Base-by-base conservation (phyloP, 2,888 invertebrate species). In the Cryptus armator region DNA sequence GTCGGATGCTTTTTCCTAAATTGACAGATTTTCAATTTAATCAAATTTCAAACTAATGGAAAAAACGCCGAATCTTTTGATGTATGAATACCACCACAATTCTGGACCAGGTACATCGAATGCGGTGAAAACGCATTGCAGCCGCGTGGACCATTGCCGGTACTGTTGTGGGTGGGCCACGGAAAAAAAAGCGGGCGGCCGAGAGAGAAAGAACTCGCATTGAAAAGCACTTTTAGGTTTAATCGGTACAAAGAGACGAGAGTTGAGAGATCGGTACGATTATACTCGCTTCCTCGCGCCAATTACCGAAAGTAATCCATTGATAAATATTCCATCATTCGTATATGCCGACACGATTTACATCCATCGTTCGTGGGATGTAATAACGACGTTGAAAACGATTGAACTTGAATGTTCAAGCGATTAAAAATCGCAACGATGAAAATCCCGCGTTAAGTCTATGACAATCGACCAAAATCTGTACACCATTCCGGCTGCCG, bases 1-100 rank as follows among this genome's bases (percentile, higher is more conserved):
- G 91, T 92, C 92, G 91, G 92, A 92, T 91, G 92, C 91, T 92
- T 92, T 93, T 92, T 92, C 91, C 91, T 91, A 92, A 93, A 93
- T 92, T 93, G 93, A 93, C 93, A 92, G 93, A 93, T 93, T 93
- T 93, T 93, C 93, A 92, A 93, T 93, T 93, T 92, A 93, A 93
- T 93, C 93, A 92, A 93, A 92, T 91, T 92, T 89, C 92, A 91
- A 93, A 93, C 92, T 92, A 93, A 93, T 92, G 93, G 93, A 92
- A 92, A 92, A 91, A 93, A 92, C 92, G 91, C 92, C 90, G 90
- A 91, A 90, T 92, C 92, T 91, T 92, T 93, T 92, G 92, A 92
- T 91, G 90, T 87, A 88, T 87, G 89, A 89, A 86, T 66, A 83
- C 76, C 71, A 74, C 66, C 76, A 79, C 64, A 72, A 78, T 62